A percentile compares a stretch with the other conserved stretches of the same genome.
Evolutionary conservation across 37 sponge, comb jelly and placozoan genomes (phyloP).

Genomic region (Amphimedon queenslandica): DNA sequence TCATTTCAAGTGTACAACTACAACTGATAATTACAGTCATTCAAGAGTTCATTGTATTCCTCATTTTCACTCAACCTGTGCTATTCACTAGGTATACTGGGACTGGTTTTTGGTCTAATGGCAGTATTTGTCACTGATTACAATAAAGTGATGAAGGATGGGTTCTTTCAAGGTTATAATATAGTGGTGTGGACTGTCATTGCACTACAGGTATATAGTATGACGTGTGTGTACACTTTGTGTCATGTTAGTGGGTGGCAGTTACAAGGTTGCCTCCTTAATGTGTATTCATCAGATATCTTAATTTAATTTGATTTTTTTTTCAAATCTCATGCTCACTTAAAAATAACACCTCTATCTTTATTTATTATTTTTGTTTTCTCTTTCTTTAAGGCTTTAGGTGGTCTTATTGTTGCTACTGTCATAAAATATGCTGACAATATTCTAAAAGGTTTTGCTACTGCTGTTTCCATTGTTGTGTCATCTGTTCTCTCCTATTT

Average conservation of each 20-base stretch:
- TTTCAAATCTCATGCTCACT: too few species aligned
- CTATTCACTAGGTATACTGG: slow-evolving; percentile 32
- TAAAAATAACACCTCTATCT: not conserved
- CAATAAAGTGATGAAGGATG: slow-evolving; percentile 39
- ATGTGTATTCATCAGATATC: too few species aligned
- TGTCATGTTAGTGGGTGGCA: not conserved
- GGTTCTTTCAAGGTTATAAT: slow-evolving; percentile 87
- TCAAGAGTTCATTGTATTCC: not conserved
- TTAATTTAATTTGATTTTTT: too few species aligned
- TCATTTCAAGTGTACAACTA: too few species aligned
- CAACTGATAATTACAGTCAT: too few species aligned
- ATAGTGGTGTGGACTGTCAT: slow-evolving; percentile 49
- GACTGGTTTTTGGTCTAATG: slow-evolving; percentile 63
- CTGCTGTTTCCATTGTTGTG: slow-evolving; percentile 85
- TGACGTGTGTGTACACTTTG: not conserved
- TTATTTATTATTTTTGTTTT: not conserved
- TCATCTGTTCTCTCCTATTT: slow-evolving; percentile 84
- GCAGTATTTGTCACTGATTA: slow-evolving; percentile 54
- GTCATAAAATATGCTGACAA: slow-evolving; percentile 99
- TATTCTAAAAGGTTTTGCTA: slow-evolving; percentile 97
- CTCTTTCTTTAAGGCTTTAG: slow-evolving; percentile 83
- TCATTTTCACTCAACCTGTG: not conserved
- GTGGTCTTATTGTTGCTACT: slow-evolving; percentile 84
- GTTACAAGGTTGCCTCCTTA: too few species aligned
- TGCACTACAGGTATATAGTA: slow-evolving; percentile 60